A percentile compares a stretch with the other conserved stretches of the same genome.
Evolutionary conservation across 2,113 vertebrate species (phyloP).

Genomic region (Mus pahari): DNA sequence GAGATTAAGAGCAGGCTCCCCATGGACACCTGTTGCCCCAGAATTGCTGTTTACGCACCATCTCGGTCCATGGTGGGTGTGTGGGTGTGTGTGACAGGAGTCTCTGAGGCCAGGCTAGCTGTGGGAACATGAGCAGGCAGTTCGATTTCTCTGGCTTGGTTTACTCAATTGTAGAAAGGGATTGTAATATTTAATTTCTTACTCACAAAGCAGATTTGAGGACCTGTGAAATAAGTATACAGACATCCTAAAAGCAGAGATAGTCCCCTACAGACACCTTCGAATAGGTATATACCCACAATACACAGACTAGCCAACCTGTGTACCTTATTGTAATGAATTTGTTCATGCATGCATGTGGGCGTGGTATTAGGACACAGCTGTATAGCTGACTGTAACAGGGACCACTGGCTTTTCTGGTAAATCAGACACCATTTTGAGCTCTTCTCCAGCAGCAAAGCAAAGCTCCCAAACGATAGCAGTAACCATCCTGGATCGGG

Average conservation of each 20-base stretch:
- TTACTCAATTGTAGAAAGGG: conserved; percentile 14
- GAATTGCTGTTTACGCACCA: rapidly evolving
- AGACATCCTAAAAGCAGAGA: not conserved
- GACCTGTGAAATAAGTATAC: not conserved
- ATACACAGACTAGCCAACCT: not conserved
- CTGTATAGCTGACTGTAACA: not conserved
- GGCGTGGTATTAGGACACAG: not conserved
- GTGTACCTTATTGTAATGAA: not conserved
- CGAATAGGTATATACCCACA: not conserved
- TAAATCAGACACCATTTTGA: not conserved
- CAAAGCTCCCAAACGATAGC: not conserved
- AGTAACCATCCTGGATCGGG: rapidly evolving
- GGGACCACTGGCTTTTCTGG: not conserved
- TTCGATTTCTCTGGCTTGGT: not conserved
- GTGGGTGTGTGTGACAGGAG: not conserved
- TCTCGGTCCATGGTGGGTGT: not conserved
- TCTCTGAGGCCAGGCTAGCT: not conserved
- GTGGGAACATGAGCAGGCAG: not conserved
- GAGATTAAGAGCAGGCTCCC: not conserved
- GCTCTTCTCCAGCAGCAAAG: not conserved
- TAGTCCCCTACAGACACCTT: not conserved
- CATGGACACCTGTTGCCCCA: not conserved
- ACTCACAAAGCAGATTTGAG: not conserved
- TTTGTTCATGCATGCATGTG: not conserved
- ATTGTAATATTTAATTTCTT: not conserved